Evolutionary conservation across 2,888 invertebrate genomes (phyloP), one percentile per base, ranked within the genome.

Genomic region (Cylindroiulus punctatus): DNA sequence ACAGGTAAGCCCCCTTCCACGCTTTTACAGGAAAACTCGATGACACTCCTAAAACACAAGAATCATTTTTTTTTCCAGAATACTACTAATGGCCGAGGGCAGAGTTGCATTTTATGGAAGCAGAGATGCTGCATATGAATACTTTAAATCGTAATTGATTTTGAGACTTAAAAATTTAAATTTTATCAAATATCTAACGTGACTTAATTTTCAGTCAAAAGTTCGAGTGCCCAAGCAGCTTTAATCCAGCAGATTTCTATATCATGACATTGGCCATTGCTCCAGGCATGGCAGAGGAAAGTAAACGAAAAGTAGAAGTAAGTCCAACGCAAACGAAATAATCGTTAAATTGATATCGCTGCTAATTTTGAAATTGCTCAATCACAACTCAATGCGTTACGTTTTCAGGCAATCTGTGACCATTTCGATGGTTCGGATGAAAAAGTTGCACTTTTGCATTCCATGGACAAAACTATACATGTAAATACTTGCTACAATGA

Each of bases 1-100:
- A 98, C 91, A 95, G 90, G 91, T 91, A 88, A 87, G 36, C n/a
- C n/a, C n/a, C 26, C 1, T 14, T 40, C 8, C 4, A 7, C 36
- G 3, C 14, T 0, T 42, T 36, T 17, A 82, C 36, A 19, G 5
- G 14, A 12, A 82, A 36, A 8, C 32, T 82, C 32, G 12, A 36
- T 5, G 10, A 17, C 17, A 32, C 17, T 42, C 22, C 17, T 0
- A 82, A 36, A 36, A n/a, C 19, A 7, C 26, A 19, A 26, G 12
- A 10, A 10, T n/a, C n/a, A n/a, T n/a, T n/a, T n/a, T n/a, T n/a
- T 14, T 32, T 57, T 40, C 5, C 76, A 88, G 95, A 90, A 93
- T 97, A 85, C 92, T 97, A 14, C 93, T 98, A 87, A 94, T 98
- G 94, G 96, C 97, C 0, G 97, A 98, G 90, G 98, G 98, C 0